These are phyloP conservation scores for Diplolepis rosae DNA, from an alignment of 2,888 invertebrate species.

Conservation along the genomic window DNA sequence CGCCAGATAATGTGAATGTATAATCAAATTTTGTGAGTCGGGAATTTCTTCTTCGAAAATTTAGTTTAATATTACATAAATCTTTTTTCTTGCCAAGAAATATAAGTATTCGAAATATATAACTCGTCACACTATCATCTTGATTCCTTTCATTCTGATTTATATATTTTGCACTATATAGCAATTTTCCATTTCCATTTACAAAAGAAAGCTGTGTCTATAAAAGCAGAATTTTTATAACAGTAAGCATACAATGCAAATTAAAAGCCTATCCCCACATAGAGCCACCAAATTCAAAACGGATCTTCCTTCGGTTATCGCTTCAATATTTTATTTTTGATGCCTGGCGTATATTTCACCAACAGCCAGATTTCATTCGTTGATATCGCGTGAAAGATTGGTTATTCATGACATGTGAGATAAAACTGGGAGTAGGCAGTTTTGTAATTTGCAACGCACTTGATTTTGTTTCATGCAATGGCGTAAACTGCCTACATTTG, in stretches of 20 bases:
- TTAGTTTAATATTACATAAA: slow-evolving; percentile 6
- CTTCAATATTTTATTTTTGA: not conserved
- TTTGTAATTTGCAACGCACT: slow-evolving; percentile 50
- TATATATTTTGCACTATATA: no score
- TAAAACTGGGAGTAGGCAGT: slow-evolving; percentile 43
- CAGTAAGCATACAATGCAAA: no score
- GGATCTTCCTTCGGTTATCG: not conserved
- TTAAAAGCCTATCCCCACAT: not conserved
- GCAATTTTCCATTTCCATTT: not conserved
- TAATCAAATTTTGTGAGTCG: not conserved
- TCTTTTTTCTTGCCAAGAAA: not conserved
- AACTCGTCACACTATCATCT: not conserved
- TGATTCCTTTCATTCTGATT: not conserved
- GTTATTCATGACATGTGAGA: slow-evolving; percentile 44
- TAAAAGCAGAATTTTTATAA: no score
- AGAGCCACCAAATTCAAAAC: not conserved
- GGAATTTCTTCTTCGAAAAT: not conserved
- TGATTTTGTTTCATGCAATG: slow-evolving; percentile 51
- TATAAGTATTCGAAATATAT: not conserved
- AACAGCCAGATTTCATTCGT: slow-evolving; percentile 49
- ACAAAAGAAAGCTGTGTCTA: no score
- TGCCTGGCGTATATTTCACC: slow-evolving; percentile 44
- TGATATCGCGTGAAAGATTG: slow-evolving; percentile 53
- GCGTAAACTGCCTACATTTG: no score
- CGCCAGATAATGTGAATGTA: not conserved